Base-by-base conservation (phyloP, 2,888 invertebrate genomes). In the Papilio demoleus region DNA sequence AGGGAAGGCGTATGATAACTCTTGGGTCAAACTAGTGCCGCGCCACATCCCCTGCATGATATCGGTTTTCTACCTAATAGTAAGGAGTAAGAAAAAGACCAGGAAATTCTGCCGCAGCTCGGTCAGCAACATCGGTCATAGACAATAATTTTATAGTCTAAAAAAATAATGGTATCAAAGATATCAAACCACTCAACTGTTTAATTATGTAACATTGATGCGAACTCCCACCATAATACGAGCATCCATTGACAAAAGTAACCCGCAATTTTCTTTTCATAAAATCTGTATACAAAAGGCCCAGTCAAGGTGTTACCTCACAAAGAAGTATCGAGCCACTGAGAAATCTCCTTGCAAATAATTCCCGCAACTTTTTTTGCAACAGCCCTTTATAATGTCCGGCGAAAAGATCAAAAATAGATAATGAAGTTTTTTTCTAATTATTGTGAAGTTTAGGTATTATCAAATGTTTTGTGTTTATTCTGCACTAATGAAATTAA, bases 271-370 rank as follows among this genome's bases (percentile, higher is more conserved):
- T 83, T 76, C 70, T 73, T 77, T 77, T 80, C 80, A 82, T 80
- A 79, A 71, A 72, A 63, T 70, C 70, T 65, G 70, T 68, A 68
- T 76, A 87, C 87, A 88, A 88, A n/a, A 81, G 76, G 79, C 56
- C 74, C 74, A 70, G 79, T 81, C 85, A 89, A 90, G 89, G 88
- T 88, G 88, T 81, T 75, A 70, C 61, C 70, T 71, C 81, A 86
- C 81, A 84, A 89, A 81, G 79, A 79, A 80, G 79, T 73, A 74
- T 73, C 74, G 74, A 71, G 77, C 73, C 77, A 85, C 83, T 87
- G 88, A 87, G 88, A 88, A 88, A 81, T 78, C 74, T 72, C 72
- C 74, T 68, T 72, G 75, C 74, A 74, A 74, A 73, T 74, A 73
- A 72, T 86, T 86, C 86, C 85, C 85, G 85, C 84, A 83, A 79